Conservation (phyloP, 2,797 vertebrate species). For the Parauchenoglanis ngamensis region DNA sequence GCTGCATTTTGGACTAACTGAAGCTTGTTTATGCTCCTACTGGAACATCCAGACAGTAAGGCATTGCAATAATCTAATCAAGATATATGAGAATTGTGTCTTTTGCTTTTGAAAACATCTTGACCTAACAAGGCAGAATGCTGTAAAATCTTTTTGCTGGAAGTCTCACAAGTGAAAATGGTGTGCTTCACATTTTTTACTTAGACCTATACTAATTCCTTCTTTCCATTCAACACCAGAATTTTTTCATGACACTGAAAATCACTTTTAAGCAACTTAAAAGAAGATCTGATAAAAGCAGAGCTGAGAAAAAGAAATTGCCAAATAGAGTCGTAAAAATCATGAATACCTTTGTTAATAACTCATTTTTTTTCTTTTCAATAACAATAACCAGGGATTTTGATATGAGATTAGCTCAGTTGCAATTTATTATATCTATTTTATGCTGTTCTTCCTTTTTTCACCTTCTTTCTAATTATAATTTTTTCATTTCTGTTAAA, state of each 20-base stretch:
- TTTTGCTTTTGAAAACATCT: background rate
- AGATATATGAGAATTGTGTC: no score
- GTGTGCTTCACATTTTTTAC: background rate
- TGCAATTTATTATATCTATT: background rate
- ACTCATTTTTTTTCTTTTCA: background rate
- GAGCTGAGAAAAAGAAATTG: background rate
- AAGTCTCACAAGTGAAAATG: background rate
- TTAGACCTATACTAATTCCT: background rate
- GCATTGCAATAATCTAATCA: no score
- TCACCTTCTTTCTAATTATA: background rate
- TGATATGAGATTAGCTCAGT: background rate
- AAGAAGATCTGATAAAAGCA: background rate
- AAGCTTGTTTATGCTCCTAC: no score
- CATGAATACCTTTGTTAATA: background rate
- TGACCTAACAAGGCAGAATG: background rate
- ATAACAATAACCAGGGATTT: background rate
- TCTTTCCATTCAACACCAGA: background rate
- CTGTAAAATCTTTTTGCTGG: no score
- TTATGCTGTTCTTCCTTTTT: background rate
- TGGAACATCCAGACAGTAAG: no score
- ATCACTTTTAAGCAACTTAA: background rate
- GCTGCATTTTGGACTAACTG: no score
- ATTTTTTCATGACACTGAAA: background rate
- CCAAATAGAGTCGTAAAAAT: background rate
- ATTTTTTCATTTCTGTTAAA: background rate